phyloP scores from a whole-genome alignment of 92 coral and sea anemone genomes.

The Epizoanthus scotinus region DNA sequence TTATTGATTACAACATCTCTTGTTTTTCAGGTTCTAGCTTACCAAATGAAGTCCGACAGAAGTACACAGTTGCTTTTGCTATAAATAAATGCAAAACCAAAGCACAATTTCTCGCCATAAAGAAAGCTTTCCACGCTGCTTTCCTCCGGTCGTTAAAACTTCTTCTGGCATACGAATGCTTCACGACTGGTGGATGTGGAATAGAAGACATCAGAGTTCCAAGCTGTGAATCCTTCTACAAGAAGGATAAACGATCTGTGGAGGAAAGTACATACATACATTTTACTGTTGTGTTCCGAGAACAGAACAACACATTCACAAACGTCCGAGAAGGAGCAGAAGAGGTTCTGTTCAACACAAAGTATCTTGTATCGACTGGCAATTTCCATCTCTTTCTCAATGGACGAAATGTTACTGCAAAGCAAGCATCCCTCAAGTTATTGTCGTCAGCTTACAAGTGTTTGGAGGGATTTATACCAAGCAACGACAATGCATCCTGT shows the following conservation, averaged over 20 bases:
- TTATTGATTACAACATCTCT: no score
- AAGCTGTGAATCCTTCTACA: no score
- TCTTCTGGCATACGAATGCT: conserved; percentile 20
- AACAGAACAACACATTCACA: conserved; percentile 31
- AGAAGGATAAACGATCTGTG: conserved; percentile 20
- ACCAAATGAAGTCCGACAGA: conserved; percentile 2
- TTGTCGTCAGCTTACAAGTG: conserved; percentile 25
- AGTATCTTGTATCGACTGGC: conserved; percentile 49
- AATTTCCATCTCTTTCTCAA: conserved; percentile 26
- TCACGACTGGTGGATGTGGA: conserved; percentile 43
- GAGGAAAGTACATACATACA: conserved; percentile 12
- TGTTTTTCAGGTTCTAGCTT: no score
- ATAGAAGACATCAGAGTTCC: no score
- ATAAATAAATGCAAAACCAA: conserved; percentile 41
- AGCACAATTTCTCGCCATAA: conserved; percentile 13
- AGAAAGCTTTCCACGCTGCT: conserved; percentile 32
- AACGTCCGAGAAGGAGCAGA: conserved; percentile 43
- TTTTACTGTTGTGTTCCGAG: conserved; percentile 28
- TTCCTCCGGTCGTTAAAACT: conserved; percentile 11
- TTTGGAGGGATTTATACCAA: conserved; percentile 18
- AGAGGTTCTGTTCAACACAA: conserved; percentile 59
- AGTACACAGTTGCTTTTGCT: conserved; percentile 26
- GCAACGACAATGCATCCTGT: conserved; percentile 7
- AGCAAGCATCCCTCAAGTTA: conserved; percentile 29
- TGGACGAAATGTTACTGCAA: conserved; percentile 32